Percentiles rank a stretch among this genome's conserved stretches.
Conservation (phyloP, 2,888 invertebrate species). For the Euplagia quadripunctaria region DNA sequence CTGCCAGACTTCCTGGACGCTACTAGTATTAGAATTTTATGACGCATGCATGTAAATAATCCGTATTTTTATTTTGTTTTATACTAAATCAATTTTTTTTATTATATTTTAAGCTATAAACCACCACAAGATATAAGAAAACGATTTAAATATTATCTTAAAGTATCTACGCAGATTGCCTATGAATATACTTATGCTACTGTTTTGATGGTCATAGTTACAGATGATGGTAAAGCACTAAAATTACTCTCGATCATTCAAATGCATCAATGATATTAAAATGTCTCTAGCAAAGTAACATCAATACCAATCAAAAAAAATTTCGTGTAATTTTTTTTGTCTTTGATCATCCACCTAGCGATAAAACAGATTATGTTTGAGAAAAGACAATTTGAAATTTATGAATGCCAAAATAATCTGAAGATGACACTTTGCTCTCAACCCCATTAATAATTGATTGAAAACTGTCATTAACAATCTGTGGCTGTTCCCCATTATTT, state of each 20-base stretch:
- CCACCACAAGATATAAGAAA: too few relatives aligned
- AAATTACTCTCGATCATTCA: too few relatives aligned
- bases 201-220: neutral
- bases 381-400: conserved; percentile 3
- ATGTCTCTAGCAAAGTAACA: too few relatives aligned
- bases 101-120: too few relatives aligned
- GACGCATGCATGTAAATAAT: too few relatives aligned
- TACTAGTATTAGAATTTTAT: too few relatives aligned
- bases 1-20: too few relatives aligned
- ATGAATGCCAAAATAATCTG: conserved; percentile 4
- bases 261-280: too few relatives aligned
- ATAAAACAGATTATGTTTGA: neutral
- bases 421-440: conserved; percentile 4
- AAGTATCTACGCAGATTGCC: neutral
- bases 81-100: too few relatives aligned
- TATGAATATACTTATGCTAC: neutral
- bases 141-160: neutral
- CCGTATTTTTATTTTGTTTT: too few relatives aligned
- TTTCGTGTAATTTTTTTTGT: too few relatives aligned
- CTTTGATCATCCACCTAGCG: neutral
- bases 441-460: conserved; percentile 7
- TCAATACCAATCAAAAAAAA: too few relatives aligned
- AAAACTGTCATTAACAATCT: conserved; percentile 9
- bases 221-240: neutral
- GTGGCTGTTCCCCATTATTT: neutral